Percentiles rank a stretch among this genome's conserved stretches.
Evolutionary conservation across 2,888 invertebrate species (phyloP).

Genomic region (Cantharis nigra): DNA sequence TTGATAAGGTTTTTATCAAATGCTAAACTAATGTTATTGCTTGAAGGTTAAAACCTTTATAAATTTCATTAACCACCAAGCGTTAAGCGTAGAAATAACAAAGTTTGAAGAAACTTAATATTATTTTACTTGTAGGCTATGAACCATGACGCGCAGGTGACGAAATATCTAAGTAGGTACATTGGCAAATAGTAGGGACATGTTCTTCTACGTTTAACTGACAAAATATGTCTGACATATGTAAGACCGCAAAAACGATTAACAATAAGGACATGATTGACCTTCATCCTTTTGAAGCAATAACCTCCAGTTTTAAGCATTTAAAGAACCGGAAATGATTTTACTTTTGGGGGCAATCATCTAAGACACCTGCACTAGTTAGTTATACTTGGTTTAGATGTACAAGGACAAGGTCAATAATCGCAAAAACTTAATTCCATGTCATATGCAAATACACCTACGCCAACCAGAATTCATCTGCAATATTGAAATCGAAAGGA

Average conservation of each 20-base stretch:
- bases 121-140: not conserved
- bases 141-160: not conserved
- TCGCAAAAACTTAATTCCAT: slow-evolving; percentile 9
- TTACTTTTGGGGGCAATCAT: slow-evolving; percentile 12
- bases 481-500: not conserved
- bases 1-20: not conserved
- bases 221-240: not conserved
- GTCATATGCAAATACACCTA: slow-evolving; percentile 7
- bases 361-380: slow-evolving; percentile 13
- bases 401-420: slow-evolving; percentile 20
- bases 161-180: not conserved
- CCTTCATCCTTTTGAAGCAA: slow-evolving; percentile 15
- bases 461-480: not conserved
- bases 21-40: not conserved
- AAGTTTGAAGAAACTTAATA: not conserved
- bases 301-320: slow-evolving; percentile 10
- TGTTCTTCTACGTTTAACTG: not conserved
- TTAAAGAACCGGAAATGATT: slow-evolving; percentile 23
- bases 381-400: slow-evolving; percentile 10
- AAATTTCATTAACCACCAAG: not conserved
- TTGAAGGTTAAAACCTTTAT: not conserved
- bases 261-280: slow-evolving; percentile 6
- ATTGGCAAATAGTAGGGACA: not conserved
- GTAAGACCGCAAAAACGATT: not conserved
- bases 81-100: not conserved